Conservation (phyloP, 1,140 invertebrate genomes). For the Chymomyza costata region DNA sequence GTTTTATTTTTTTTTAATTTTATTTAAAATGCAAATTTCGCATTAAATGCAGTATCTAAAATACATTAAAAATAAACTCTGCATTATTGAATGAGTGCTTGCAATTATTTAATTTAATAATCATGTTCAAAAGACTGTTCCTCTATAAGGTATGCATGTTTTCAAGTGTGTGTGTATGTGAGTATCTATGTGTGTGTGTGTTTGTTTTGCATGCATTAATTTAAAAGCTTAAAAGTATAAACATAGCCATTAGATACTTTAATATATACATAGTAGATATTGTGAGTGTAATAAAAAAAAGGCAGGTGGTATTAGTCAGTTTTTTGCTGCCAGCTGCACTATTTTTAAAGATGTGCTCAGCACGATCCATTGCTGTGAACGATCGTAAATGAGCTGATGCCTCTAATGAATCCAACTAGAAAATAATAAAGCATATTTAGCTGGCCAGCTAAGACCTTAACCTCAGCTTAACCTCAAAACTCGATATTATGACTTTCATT, state of each 20-base stretch:
- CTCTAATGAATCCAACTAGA: slow-evolving; percentile 13
- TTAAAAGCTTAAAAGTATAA: slow-evolving; percentile 32
- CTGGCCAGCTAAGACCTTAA: too few relatives aligned
- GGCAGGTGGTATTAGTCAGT: slow-evolving; percentile 27
- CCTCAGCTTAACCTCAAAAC: too few relatives aligned
- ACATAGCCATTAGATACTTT: slow-evolving; percentile 44
- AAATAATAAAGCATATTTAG: slow-evolving; percentile 52
- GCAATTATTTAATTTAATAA: slow-evolving; percentile 65
- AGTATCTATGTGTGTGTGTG: too few relatives aligned
- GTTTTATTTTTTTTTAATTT: slow-evolving; percentile 20
- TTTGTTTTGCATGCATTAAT: slow-evolving; percentile 48
- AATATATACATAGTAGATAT: too few relatives aligned
- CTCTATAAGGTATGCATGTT: too few relatives aligned
- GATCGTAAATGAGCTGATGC: not conserved
- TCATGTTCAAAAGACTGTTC: slow-evolving; percentile 41
- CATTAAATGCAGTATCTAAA: slow-evolving; percentile 33
- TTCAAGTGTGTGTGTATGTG: too few relatives aligned
- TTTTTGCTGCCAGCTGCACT: slow-evolving; percentile 30
- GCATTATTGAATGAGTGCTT: slow-evolving; percentile 9
- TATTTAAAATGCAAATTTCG: slow-evolving; percentile 45
- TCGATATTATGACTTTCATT: slow-evolving; percentile 10
- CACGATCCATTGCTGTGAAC: not conserved
- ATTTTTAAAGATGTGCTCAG: slow-evolving; percentile 73
- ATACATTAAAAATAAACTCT: slow-evolving; percentile 26
- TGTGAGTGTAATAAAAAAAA: too few relatives aligned